phyloP scores from a whole-genome alignment of 2,888 invertebrate genomes.

The Bembecia ichneumoniformis region DNA sequence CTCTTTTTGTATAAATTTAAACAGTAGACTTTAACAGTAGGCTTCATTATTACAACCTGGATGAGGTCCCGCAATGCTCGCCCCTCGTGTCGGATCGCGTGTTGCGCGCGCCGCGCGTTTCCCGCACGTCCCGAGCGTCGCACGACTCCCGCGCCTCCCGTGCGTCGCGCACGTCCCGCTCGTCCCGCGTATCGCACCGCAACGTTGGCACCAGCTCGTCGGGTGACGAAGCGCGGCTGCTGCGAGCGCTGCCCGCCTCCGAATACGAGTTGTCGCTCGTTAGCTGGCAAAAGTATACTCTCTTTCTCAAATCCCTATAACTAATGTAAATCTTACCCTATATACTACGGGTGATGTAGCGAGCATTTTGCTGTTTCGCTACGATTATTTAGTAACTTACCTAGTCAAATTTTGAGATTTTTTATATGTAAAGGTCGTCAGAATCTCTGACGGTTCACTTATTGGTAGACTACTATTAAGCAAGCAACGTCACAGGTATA shows the following conservation, averaged over 20 bases:
- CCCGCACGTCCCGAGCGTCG: constrained; percentile 7
- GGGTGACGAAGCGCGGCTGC: constrained; percentile 75
- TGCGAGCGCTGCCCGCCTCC: constrained; percentile 66
- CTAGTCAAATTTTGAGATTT: too few relatives aligned
- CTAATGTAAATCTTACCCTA: too few relatives aligned
- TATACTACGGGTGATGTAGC: too few relatives aligned
- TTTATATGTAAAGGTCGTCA: too few relatives aligned
- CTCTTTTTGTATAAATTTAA: background rate
- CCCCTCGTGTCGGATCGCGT: background rate
- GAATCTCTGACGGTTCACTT: too few relatives aligned
- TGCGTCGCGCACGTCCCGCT: constrained; percentile 50
- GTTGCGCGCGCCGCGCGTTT: background rate
- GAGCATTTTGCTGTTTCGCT: too few relatives aligned
- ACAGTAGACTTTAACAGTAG: background rate
- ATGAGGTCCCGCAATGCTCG: background rate
- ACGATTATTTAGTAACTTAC: too few relatives aligned
- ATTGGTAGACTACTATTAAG: too few relatives aligned
- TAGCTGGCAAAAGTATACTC: constrained; percentile 25
- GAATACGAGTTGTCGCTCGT: constrained; percentile 66
- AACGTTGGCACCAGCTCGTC: constrained; percentile 75
- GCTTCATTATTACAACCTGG: background rate
- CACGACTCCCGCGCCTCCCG: constrained; percentile 66
- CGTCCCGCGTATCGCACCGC: constrained; percentile 12
- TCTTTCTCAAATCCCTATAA: too few relatives aligned
- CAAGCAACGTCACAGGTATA: too few relatives aligned